These are phyloP conservation scores for Drosophila cognata DNA, from an alignment of 2,888 invertebrate genomes.

Conservation along the genomic window DNA sequence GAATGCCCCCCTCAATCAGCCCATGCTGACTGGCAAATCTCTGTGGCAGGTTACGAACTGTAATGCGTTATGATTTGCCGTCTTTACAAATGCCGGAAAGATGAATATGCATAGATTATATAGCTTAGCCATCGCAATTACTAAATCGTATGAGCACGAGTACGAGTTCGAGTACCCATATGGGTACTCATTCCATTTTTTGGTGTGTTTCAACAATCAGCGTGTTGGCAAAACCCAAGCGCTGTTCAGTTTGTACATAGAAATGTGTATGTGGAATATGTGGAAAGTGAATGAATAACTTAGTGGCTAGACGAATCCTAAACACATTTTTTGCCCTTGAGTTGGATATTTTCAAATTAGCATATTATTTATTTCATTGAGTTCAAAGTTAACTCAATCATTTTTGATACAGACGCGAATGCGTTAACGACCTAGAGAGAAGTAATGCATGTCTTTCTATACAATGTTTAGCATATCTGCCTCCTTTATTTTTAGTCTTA, in stretches of 20 bases:
- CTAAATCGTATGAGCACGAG: neutral
- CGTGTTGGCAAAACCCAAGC: neutral
- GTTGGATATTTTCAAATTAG: neutral
- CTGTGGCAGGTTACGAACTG: constrained; percentile 35
- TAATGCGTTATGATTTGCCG: constrained; percentile 76
- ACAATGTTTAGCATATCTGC: neutral
- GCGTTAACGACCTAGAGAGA: neutral
- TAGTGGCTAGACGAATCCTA: neutral
- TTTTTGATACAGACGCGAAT: neutral
- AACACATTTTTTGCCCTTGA: neutral
- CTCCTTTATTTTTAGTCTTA: neutral
- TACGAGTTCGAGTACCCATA: neutral
- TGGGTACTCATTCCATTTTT: neutral
- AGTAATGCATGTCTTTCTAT: neutral
- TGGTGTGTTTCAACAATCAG: neutral
- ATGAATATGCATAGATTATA: constrained; percentile 64
- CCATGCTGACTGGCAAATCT: constrained; percentile 36
- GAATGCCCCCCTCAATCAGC: neutral
- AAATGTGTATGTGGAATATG: neutral
- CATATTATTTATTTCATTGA: neutral
- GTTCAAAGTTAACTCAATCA: neutral
- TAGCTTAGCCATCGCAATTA: constrained; percentile 3
- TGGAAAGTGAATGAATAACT: neutral
- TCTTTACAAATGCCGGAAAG: constrained; percentile 71
- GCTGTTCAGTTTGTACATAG: neutral